These are phyloP conservation scores for Diceros bicornis DNA, from an alignment of 2,797 vertebrate genomes.

Conservation along the genomic window DNA sequence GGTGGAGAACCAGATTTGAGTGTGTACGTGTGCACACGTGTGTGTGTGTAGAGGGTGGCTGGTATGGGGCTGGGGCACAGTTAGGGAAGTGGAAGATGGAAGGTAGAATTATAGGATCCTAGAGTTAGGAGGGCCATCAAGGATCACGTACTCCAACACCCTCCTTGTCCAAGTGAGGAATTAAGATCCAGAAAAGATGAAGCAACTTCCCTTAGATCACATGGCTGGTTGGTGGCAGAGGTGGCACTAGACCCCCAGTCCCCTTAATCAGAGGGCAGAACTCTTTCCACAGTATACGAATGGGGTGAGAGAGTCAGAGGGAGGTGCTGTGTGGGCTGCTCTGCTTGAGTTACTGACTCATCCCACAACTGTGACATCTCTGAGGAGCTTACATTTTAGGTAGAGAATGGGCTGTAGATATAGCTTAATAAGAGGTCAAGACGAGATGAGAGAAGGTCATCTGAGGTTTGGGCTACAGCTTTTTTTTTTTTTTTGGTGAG, in stretches of 20 bases:
- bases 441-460: not conserved
- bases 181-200: not conserved
- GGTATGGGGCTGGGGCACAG: not conserved
- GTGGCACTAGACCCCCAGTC: not conserved
- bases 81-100: not conserved
- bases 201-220: not conserved
- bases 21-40: accelerated
- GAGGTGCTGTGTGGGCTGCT: not conserved
- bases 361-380: not conserved
- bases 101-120: not conserved
- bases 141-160: not conserved
- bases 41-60: not conserved
- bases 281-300: accelerated
- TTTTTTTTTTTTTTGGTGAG: too few species aligned
- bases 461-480: too few species aligned
- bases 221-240: not conserved
- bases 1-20: not conserved
- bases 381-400: not conserved
- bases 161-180: not conserved
- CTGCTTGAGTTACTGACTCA: not conserved
- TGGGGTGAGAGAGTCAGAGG: not conserved
- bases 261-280: not conserved
- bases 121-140: not conserved
- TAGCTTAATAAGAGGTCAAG: not conserved
- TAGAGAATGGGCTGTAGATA: not conserved